Conservation (phyloP, 2,888 invertebrate genomes). For the Sycophila texana region DNA sequence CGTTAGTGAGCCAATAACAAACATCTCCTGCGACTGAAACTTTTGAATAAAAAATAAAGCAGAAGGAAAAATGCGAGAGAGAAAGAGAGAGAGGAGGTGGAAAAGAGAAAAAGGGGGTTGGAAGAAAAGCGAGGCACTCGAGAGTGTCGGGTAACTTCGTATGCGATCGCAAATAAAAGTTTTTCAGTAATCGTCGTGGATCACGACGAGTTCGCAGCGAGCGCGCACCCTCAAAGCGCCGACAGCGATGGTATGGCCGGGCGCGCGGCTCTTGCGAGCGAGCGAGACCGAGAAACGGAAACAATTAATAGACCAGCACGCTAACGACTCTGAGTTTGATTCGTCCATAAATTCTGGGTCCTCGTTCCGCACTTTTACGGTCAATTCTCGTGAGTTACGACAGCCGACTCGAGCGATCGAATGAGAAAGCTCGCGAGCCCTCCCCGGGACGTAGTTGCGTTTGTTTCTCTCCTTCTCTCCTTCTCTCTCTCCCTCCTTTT, state of each 20-base stretch:
- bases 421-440: conserved; percentile 12
- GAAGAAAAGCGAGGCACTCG: conserved; percentile 3
- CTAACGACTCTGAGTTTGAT: conserved; percentile 68
- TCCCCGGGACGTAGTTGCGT: background rate
- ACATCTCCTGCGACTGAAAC: conserved; percentile 20
- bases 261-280: too few relatives aligned
- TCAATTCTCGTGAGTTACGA: conserved; percentile 60
- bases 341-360: conserved; percentile 65
- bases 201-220: conserved; percentile 59
- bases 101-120: background rate
- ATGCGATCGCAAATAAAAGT: conserved; percentile 44
- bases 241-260: conserved; percentile 35
- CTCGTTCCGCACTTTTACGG: conserved; percentile 66
- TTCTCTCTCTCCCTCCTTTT: too few relatives aligned
- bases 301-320: conserved; percentile 66
- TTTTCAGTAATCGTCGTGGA: conserved; percentile 39
- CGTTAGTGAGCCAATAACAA: conserved; percentile 48
- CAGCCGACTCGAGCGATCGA: conserved; percentile 25
- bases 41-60: conserved; percentile 36
- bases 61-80: background rate
- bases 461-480: conserved; percentile 19
- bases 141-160: conserved; percentile 8
- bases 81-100: background rate
- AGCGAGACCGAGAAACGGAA: conserved; percentile 49
- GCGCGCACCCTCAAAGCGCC: conserved; percentile 61